Evolutionary conservation across 2,113 vertebrate genomes (phyloP).

Genomic region (Rallus limicola): DNA sequence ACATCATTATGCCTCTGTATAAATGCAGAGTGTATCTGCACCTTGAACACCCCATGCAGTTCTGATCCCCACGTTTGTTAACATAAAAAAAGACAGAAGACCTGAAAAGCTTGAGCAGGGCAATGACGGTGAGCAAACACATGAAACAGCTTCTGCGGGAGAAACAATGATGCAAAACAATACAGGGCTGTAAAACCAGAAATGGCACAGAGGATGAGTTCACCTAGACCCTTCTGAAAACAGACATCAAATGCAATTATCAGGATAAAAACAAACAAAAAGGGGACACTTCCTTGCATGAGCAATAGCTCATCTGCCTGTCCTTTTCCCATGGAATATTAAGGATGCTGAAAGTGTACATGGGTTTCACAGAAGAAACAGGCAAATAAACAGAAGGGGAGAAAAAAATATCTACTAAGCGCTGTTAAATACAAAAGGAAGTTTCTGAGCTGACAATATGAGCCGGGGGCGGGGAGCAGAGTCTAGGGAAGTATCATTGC

Average conservation of each 20-base stretch:
- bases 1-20: not conserved
- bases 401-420: not conserved
- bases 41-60: not conserved
- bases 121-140: not conserved
- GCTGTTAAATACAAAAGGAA: not conserved
- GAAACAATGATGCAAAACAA: not conserved
- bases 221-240: not conserved
- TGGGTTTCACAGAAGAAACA: not conserved
- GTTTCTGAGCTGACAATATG: not conserved
- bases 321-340: not conserved
- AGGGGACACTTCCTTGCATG: not conserved
- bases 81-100: not conserved
- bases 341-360: not conserved
- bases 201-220: not conserved
- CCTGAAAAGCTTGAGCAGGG: not conserved
- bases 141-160: not conserved
- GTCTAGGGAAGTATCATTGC: not conserved
- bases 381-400: not conserved
- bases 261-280: not conserved
- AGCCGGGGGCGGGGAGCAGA: not conserved
- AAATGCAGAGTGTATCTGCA: not conserved
- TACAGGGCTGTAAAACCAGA: not conserved
- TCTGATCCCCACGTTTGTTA: not conserved
- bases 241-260: not conserved
- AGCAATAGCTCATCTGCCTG: not conserved